Percentiles rank a stretch among this genome's conserved stretches.
Conservation (phyloP, 2,113 vertebrate species). For the Semicossyphus pulcher region DNA sequence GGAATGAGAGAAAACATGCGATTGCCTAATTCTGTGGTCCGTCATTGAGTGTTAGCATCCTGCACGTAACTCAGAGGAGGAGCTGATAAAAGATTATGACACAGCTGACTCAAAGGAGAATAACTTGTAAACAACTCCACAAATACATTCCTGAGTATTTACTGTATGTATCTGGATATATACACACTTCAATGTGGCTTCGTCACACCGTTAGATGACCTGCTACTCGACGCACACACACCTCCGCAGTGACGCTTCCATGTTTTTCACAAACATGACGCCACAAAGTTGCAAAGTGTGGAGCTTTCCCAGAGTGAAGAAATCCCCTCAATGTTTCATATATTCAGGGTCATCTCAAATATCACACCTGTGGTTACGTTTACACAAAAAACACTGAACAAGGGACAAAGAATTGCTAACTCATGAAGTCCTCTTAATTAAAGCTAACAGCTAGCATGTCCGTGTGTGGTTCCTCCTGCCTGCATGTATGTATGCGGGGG, state of each 20-base stretch:
- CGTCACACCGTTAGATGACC: slow-evolving; percentile 23
- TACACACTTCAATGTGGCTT: not conserved
- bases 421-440: slow-evolving; percentile 13
- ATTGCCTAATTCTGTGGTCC: slow-evolving; percentile 52
- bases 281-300: slow-evolving; percentile 36
- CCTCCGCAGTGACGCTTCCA: not conserved
- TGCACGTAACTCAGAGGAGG: slow-evolving; percentile 45
- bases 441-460: slow-evolving; percentile 30
- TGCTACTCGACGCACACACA: slow-evolving; percentile 30
- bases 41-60: slow-evolving; percentile 21
- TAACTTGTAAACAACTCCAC: slow-evolving; percentile 52
- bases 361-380: not conserved
- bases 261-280: slow-evolving; percentile 28
- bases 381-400: not conserved
- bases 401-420: not conserved
- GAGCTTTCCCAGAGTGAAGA: slow-evolving; percentile 24
- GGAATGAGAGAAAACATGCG: slow-evolving; percentile 13
- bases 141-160: slow-evolving; percentile 43
- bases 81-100: slow-evolving; percentile 59
- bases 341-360: not conserved
- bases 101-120: slow-evolving; percentile 61
- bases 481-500: slow-evolving; percentile 19
- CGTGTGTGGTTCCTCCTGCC: slow-evolving; percentile 30
- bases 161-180: slow-evolving; percentile 14
- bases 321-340: not conserved